A percentile compares a stretch with the other conserved stretches of the same genome.
Evolutionary conservation across 2,888 invertebrate species (phyloP).

Genomic region (Melieria omissa): DNA sequence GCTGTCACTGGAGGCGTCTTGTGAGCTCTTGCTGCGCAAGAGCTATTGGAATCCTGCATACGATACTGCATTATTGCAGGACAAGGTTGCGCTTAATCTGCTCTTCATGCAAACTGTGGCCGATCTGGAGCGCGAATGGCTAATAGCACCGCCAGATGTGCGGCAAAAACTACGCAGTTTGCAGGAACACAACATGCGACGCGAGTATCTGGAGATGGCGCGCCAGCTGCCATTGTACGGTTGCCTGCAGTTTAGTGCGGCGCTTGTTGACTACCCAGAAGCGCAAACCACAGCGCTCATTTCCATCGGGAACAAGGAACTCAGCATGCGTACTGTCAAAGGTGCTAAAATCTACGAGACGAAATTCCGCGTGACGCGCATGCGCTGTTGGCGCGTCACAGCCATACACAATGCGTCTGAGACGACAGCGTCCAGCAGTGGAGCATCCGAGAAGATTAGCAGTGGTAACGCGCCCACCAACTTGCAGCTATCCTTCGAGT

Average conservation of each 20-base stretch:
- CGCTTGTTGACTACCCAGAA: conserved; percentile 81
- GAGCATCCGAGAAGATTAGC: conserved; percentile 32
- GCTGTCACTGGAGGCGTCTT: conserved; percentile 76
- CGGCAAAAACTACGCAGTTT: conserved; percentile 76
- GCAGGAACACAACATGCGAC: conserved; percentile 82
- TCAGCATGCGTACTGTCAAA: conserved; percentile 76
- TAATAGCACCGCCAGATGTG: conserved; percentile 77
- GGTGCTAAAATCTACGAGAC: conserved; percentile 80
- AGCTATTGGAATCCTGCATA: conserved; percentile 91
- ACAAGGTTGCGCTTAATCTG: conserved; percentile 85
- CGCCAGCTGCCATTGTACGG: conserved; percentile 89
- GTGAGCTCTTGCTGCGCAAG: conserved; percentile 87
- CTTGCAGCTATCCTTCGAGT: conserved; percentile 92
- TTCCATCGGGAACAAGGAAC: conserved; percentile 86
- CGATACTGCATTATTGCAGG: conserved; percentile 84
- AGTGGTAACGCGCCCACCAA: conserved; percentile 48
- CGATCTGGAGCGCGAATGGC: conserved; percentile 90
- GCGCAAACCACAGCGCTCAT: conserved; percentile 76
- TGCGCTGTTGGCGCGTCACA: conserved; percentile 97
- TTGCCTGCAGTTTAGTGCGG: conserved; percentile 82
- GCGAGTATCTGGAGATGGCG: conserved; percentile 89
- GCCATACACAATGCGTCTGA: conserved; percentile 72
- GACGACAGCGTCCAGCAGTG: conserved; percentile 20
- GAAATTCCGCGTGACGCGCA: conserved; percentile 92
- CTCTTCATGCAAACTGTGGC: conserved; percentile 88